Evolutionary conservation across 2,797 vertebrate species (phyloP).

Genomic region (Crenuchus spilurus): DNA sequence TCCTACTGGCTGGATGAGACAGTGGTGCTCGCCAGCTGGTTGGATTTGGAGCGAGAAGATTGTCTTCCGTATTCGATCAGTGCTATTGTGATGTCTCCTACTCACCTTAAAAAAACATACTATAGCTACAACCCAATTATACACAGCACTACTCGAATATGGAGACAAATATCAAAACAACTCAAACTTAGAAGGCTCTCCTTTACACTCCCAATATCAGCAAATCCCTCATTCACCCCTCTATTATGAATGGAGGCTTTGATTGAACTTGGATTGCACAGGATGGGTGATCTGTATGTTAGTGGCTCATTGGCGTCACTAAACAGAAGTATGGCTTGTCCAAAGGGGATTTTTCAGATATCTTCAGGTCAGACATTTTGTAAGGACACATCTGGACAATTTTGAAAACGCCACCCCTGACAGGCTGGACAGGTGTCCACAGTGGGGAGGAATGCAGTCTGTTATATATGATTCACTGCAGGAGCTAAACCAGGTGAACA

Average conservation of each 20-base stretch:
- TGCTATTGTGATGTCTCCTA: conserved; percentile 12
- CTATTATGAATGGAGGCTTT: not conserved
- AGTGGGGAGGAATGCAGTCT: too few species aligned
- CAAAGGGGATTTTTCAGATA: conserved; percentile 17
- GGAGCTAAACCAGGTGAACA: not conserved
- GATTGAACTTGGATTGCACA: not conserved
- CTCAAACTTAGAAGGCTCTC: not conserved
- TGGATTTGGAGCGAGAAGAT: conserved; percentile 33
- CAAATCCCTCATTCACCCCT: conserved; percentile 22
- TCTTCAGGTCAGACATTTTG: conserved; percentile 14
- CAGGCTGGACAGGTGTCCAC: not conserved
- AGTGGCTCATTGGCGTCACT: not conserved
- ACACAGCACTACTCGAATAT: conserved; percentile 15
- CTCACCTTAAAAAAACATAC: not conserved
- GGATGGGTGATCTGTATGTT: conserved; percentile 8
- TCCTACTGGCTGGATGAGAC: conserved; percentile 15
- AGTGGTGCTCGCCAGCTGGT: not conserved
- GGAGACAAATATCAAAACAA: conserved; percentile 37
- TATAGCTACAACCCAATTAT: conserved; percentile 23
- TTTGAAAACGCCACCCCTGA: not conserved
- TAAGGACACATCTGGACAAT: not conserved
- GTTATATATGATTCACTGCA: too few species aligned
- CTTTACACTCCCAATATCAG: not conserved
- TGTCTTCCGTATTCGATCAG: conserved; percentile 11
- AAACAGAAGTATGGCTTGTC: conserved; percentile 5